A percentile compares a stretch with the other conserved stretches of the same genome.
phyloP scores from a whole-genome alignment of 2,113 vertebrate genomes.

The Chamaea fasciata region DNA sequence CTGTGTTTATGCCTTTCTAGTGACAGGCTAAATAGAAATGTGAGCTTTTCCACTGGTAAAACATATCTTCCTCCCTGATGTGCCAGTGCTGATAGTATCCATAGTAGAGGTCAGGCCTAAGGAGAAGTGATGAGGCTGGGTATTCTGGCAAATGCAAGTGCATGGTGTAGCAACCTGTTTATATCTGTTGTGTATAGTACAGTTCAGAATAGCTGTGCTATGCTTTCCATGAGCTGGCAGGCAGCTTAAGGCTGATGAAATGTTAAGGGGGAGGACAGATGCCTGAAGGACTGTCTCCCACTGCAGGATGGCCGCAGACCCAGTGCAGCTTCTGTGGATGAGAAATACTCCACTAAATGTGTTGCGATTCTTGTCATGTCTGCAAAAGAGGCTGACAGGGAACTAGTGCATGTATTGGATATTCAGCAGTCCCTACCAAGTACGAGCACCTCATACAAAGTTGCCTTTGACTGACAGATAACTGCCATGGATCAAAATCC shows the following conservation, averaged over 20 bases:
- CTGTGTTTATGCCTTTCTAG: not conserved
- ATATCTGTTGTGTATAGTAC: rapidly evolving
- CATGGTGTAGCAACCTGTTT: not conserved
- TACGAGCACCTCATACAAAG: not conserved
- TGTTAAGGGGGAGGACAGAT: not conserved
- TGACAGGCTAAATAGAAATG: not conserved
- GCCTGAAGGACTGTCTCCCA: not conserved
- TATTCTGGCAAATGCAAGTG: not conserved
- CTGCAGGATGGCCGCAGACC: not conserved
- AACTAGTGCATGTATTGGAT: not conserved
- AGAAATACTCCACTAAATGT: not conserved
- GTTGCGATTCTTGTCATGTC: not conserved
- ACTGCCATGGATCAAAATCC: not conserved
- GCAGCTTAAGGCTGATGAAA: not conserved
- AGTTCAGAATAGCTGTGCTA: not conserved
- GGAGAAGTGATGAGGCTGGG: not conserved
- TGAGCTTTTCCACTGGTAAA: not conserved
- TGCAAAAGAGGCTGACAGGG: not conserved
- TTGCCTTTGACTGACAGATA: not conserved
- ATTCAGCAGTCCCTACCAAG: not conserved
- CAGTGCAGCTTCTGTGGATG: not conserved
- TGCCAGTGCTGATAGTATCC: not conserved
- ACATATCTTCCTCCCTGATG: not conserved
- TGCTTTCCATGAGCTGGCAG: not conserved
- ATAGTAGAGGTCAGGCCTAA: not conserved